Base-by-base conservation (phyloP, 2,797 vertebrate species). In the Erpetoichthys calabaricus region DNA sequence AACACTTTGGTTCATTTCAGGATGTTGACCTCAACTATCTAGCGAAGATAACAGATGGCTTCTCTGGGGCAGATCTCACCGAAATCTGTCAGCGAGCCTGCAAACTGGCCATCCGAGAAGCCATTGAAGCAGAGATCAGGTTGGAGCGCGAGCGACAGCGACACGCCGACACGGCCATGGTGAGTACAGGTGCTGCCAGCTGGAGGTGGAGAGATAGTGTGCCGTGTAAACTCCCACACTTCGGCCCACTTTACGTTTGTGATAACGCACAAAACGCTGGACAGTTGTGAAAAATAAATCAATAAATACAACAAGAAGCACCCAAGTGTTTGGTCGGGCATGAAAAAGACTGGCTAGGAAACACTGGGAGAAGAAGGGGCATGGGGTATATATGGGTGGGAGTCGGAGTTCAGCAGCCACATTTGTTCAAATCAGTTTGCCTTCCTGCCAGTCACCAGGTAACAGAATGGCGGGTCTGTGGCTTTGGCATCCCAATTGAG, bases 81-180 rank as follows among this genome's bases (percentile, higher is more conserved):
- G 84, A 86, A 72, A 85, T 86, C 67, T 86, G 84, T 60, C 84
- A 86, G 66, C 73, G 84, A 3, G 80, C 83, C 2, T 86, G 84
- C 64, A 86, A 86, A 8, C 75, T 86, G 56, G 84, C 84, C 46
- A 85, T 86, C 60, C 76, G 82, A 5, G 84, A 86, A 63, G 77
- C 80, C 62, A 86, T 86, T 6, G 82, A 86, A 65, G 81, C 81
- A 0, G 83, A 86, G 70, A 75, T 86, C 59, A 76, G 73, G 46
- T 67, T 70, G 43, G 84, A 86, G 62, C 75, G 79, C 45, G 77
- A 83, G 65, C 73, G 80, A 9, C 79, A 80, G 63, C 65, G 10
- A 57, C 66, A 68, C 58, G 68, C 72, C 8, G 81, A 67, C 47
- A 60, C 75, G 7, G 79, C 80, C 45, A 86, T 86, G 83, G 84